Evolutionary conservation across 1,140 invertebrate genomes (phyloP), one percentile per base, ranked within the genome.

Genomic region (Centruroides vittatus): DNA sequence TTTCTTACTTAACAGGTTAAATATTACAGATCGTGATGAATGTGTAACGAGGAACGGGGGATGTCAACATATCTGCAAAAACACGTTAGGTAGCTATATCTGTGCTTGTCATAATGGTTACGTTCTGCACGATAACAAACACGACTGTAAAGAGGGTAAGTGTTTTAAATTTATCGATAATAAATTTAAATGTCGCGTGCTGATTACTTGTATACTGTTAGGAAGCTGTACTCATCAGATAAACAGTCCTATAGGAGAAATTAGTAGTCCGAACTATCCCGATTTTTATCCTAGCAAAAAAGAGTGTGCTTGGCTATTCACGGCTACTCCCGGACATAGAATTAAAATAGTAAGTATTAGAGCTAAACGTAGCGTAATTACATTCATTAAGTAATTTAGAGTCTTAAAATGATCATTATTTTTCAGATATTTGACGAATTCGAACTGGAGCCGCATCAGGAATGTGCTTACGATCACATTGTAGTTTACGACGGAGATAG

Each of bases 261-360:
- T 98, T 54, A 85, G 82, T 48, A 93, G 88, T 71, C 95, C 95
- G 1, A 96, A 97, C 74, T 98, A 90, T 75, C 95, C 95, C 0
- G 88, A 96, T 63, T 82, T 83, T 65, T 99, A 99, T 79, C 93
- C 94, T 0, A 83, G 85, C 12, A 79, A 85, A 57, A 95, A 95
- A 70, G 92, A 97, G 69, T 99, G 95, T 71, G 87, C 96, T 8
- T 99, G 95, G 95, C 88, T 94, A 66, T 94, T 98, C 71, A 88
- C 84, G 1, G 97, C 93, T 0, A 96, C 90, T 0, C 90, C 92
- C 1, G 95, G 95, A 1, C 95, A 99, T 74, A 79, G 94, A 51
- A 93, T 98, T 50, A 94, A 94, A 77, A 76, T 98, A 65, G 82
- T 65, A 47, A 52, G 47, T 23, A 23, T 23, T 23, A 23, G 23